Base-by-base conservation (phyloP, 1,140 invertebrate species). In the Solen grandis region DNA sequence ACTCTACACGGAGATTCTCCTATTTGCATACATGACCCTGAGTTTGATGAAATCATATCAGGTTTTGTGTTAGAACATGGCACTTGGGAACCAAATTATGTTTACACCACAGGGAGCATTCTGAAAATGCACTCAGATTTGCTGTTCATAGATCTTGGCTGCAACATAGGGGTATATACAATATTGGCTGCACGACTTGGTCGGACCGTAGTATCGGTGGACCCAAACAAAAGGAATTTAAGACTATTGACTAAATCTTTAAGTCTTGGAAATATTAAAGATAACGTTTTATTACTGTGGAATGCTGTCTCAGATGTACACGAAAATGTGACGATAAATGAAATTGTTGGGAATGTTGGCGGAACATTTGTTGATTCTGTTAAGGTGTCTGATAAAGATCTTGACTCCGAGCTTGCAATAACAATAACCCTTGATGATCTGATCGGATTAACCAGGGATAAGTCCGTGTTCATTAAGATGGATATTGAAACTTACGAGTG, bases 81-180 rank as follows among this genome's bases (percentile, higher is more conserved):
- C n/a, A 50, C 55, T 2, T 82, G 72, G 72, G 72, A 82, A 33
- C 62, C 50, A 31, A 72, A 82, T 27, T 72, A 74, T 22, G 25
- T 82, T 13, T 66, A 82, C 46, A 27, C 54, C 13, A 52, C 65
- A 5, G 70, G 72, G 31, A 54, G 70, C 19, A 38, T 77, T 22
- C 62, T 82, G 4, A 29, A 33, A 8, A 22, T 46, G 8, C 35
- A 82, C 33, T 55, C 54, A 27, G 54, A 82, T 14, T 60, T 81
- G 27, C 55, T 55, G 5, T 75, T 89, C 14, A 65, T 89, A 13
- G 88, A 89, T 69, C 36, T 89, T n/a, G 88, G 88, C 5, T 84
- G 86, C 29, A 88, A 89, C 70, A 86, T 89, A 31, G 88, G 88
- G 52, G 89, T 84, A 31, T 87, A 86, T 36, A 81, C 82, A 27